phyloP scores from a whole-genome alignment of 2,888 invertebrate species.

The Diploptera punctata region DNA sequence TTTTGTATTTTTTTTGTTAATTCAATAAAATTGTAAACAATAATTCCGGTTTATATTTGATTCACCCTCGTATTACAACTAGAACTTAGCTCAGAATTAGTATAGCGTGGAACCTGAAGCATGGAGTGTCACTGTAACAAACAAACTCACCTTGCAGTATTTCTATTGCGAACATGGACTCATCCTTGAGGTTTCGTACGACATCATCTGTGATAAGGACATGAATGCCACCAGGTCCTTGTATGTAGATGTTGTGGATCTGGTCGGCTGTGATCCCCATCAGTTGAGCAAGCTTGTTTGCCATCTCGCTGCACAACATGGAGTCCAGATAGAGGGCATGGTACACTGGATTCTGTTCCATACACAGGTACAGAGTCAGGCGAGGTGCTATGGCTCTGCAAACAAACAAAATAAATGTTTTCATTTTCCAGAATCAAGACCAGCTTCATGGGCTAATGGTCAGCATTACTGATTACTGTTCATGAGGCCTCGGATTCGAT shows the following conservation, averaged over 20 bases:
- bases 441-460: too few relatives aligned
- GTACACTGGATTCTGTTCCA: constrained; percentile 69
- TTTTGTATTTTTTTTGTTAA: too few relatives aligned
- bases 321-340: constrained; percentile 82
- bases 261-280: constrained; percentile 57
- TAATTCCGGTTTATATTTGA: too few relatives aligned
- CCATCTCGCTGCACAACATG: constrained; percentile 69
- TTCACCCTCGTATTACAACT: too few relatives aligned
- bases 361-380: constrained; percentile 82
- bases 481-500: too few relatives aligned
- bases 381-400: constrained; percentile 37
- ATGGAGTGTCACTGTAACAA: too few relatives aligned
- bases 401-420: background rate
- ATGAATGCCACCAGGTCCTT: constrained; percentile 85
- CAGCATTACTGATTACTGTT: too few relatives aligned
- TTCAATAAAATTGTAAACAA: too few relatives aligned
- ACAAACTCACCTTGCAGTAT: constrained; percentile 45
- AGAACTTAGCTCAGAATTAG: too few relatives aligned
- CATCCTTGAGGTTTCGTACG: constrained; percentile 81
- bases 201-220: constrained; percentile 86
- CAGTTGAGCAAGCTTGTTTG: constrained; percentile 67
- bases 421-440: too few relatives aligned
- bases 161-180: constrained; percentile 73
- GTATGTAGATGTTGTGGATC: constrained; percentile 70
- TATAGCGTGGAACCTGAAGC: too few relatives aligned